Base-by-base conservation (phyloP, 2,113 vertebrate species). In the Hiodon alosoides region DNA sequence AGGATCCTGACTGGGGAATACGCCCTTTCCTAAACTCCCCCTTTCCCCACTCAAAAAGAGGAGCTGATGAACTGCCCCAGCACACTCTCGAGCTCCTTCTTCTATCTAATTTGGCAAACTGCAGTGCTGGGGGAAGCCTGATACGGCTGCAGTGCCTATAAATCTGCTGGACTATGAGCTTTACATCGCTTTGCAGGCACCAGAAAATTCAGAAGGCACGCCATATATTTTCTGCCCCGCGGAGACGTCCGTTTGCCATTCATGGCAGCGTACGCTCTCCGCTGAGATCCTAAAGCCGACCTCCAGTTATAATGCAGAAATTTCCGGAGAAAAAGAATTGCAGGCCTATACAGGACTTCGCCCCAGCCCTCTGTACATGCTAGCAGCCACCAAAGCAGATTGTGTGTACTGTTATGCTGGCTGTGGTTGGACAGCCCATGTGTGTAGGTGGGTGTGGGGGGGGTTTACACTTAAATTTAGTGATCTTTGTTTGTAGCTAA, bases 81-180 rank as follows among this genome's bases (percentile, higher is more conserved):
- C 57, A 9, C 16, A 58, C 57, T 46, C 31, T 16, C 64, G 4
- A n/a, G 7, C 73, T 68, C 55, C 48, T 50, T 67, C 51, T 76
- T 59, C 48, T 69, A 67, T 60, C 66, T 59, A 14, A 9, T 16
- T 62, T 17, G 51, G 67, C 31, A 48, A 51, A 11, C 58, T 31
- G n/a, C 5, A 53, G 11, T 14, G 53, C 70, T 48, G 13, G 46
- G 53, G 69, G 74, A 66, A 55, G 31, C 46, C 75, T 60, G n/a
- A 16, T 31, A 8, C 51, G 62, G 60, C 54, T 64, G 5, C 14
- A 17, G 57, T 54, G 52, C 64, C 61, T 55, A 53, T 72, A 77
- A 71, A 72, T 72, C 61, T 72, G 8, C 47, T 77, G 31, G 14
- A 69, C 58, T 62, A 76, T 59, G 66, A 61, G 52, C 69, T 17